A percentile compares a stretch with the other conserved stretches of the same genome.
phyloP scores from a whole-genome alignment of 2,797 vertebrate species.

The Lepidocolaptes lacrymiger region DNA sequence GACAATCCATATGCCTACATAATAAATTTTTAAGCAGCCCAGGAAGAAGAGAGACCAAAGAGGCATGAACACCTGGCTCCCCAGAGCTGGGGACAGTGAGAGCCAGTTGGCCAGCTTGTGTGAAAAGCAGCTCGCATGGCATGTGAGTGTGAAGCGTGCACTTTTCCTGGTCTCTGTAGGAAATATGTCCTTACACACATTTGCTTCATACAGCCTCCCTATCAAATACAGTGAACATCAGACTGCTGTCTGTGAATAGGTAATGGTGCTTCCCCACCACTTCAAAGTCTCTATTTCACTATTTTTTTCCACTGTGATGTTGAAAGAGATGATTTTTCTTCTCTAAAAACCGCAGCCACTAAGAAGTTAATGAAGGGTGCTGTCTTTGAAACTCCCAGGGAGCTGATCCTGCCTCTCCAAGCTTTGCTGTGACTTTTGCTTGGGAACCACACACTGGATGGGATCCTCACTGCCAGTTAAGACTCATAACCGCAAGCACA shows the following conservation, averaged over 20 bases:
- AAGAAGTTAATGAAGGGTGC: slow-evolving; percentile 44
- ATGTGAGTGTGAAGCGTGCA: not conserved
- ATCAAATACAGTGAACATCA: not conserved
- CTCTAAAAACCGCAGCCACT: slow-evolving; percentile 34
- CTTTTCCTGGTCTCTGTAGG: not conserved
- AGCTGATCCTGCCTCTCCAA: slow-evolving; percentile 1
- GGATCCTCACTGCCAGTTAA: not conserved
- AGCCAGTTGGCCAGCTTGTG: not conserved
- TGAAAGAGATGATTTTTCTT: slow-evolving; percentile 55
- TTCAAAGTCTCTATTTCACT: slow-evolving; percentile 39
- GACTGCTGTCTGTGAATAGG: slow-evolving; percentile 22
- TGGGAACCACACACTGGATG: not conserved
- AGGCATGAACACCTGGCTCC: not conserved
- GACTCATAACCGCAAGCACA: not conserved
- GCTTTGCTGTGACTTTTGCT: slow-evolving; percentile 17
- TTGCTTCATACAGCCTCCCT: not conserved
- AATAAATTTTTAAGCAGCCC: not conserved
- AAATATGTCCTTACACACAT: not conserved
- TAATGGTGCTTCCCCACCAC: slow-evolving; percentile 51
- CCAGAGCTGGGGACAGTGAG: not conserved
- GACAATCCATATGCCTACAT: not conserved
- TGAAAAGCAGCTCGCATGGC: not conserved
- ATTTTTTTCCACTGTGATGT: not conserved
- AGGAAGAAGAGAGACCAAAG: not conserved
- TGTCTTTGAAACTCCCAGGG: slow-evolving; percentile 18